Evolutionary conservation across 2,797 vertebrate species (phyloP), one percentile per base, ranked within the genome.

Genomic region (Myotis planiceps): DNA sequence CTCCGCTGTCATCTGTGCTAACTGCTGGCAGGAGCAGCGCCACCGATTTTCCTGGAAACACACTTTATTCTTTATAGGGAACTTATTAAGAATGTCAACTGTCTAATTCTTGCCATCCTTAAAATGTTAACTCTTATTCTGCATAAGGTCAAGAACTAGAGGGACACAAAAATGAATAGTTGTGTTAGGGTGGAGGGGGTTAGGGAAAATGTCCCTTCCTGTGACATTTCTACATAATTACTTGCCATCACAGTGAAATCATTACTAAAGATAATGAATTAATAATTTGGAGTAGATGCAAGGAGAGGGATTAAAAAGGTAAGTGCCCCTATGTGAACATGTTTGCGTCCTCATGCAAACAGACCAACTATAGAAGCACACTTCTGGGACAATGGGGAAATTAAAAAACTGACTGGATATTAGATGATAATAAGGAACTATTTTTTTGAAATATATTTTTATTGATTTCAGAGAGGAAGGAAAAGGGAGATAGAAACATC

Each of bases 41-140:
- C 51, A 69, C 63, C 1, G 0, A 0, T 65, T 63, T 85, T 94
- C 88, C 95, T 94, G 90, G 74, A 97, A 90, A 88, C 72, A 66
- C 25, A 19, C 49, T 83, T 63, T 58, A 18, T 23, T 92, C 75
- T 47, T 82, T 15, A 87, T 4, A 81, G 68, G 45, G 47, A 55
- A 76, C 72, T 92, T 65, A 47, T 39, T 58, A 55, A 74, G 32
- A 75, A 13, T 21, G 37, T 32, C 66, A 9, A 60, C 23, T 29
- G 10, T 47, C n/a, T 49, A 92, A 80, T 68, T 69, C 75, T 76
- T 51, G 51, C 75, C 15, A 80, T 29, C 42, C 66, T 90, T 84
- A 60, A 92, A 92, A 90, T 63, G 74, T 10, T 75, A 81, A 90
- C 60, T 51, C 34, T 53, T 63, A 85, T 16, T 78, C 55, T 74